These are phyloP conservation scores for Aphodius sticticus DNA, from an alignment of 2,888 invertebrate species.

Conservation along the genomic window DNA sequence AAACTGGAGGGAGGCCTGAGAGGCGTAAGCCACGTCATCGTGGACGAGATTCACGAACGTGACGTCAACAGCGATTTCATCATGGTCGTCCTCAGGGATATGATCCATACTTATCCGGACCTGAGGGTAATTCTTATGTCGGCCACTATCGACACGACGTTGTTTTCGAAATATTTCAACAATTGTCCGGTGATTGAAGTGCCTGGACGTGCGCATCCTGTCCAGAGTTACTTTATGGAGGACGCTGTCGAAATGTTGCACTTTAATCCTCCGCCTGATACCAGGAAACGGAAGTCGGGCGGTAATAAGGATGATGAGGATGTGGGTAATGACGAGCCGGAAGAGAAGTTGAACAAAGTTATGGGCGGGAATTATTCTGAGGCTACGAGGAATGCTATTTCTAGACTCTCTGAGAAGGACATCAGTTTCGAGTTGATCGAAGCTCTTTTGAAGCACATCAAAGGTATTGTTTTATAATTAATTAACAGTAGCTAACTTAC, in stretches of 20 bases:
- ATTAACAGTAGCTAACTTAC: too few relatives aligned
- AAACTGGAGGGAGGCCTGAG: slow-evolving; percentile 93
- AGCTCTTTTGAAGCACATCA: slow-evolving; percentile 74
- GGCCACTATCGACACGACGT: slow-evolving; percentile 93
- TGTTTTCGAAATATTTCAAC: slow-evolving; percentile 93
- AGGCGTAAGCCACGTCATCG: slow-evolving; percentile 96
- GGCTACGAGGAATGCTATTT: slow-evolving; percentile 75
- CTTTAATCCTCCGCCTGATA: slow-evolving; percentile 80
- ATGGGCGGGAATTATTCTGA: slow-evolving; percentile 62
- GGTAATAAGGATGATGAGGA: slow-evolving; percentile 63
- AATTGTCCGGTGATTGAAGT: slow-evolving; percentile 91
- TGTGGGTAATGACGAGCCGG: slow-evolving; percentile 66
- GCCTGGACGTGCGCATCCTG: slow-evolving; percentile 86
- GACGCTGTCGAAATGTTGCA: slow-evolving; percentile 89
- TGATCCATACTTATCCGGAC: slow-evolving; percentile 92
- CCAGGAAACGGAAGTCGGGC: slow-evolving; percentile 72
- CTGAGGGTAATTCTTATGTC: slow-evolving; percentile 96
- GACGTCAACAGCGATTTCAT: slow-evolving; percentile 96
- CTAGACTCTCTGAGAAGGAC: slow-evolving; percentile 87
- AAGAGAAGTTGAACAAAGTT: slow-evolving; percentile 78
- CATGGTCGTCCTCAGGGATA: slow-evolving; percentile 91
- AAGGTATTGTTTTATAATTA: slow-evolving; percentile 39
- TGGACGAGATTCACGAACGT: slow-evolving; percentile 96
- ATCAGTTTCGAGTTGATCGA: slow-evolving; percentile 93
- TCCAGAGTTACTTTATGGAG: slow-evolving; percentile 91